Percentiles rank a stretch among this genome's conserved stretches.
Evolutionary conservation across 2,888 invertebrate species (phyloP).

Genomic region (Aleiodes leptofemur): DNA sequence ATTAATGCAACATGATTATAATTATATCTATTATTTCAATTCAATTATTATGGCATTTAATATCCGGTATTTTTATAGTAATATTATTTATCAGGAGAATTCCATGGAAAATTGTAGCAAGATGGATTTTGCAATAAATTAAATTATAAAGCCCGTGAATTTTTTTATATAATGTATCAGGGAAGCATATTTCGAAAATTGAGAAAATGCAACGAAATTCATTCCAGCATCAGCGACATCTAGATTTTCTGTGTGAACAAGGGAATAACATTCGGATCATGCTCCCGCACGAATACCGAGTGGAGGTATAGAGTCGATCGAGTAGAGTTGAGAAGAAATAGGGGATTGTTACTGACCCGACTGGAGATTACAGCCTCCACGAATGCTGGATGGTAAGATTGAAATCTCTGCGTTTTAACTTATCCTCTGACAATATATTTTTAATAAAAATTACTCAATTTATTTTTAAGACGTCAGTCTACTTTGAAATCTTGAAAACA

Average conservation of each 20-base stretch:
- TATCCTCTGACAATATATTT: no score
- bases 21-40: no score
- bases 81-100: neutral
- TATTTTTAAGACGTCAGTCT: no score
- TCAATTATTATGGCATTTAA: no score
- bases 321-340: no score
- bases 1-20: no score
- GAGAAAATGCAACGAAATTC: neutral
- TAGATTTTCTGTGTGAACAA: neutral
- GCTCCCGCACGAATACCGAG: neutral
- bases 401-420: no score
- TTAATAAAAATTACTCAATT: no score
- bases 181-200: constrained; percentile 8
- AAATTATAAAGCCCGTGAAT: neutral
- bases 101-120: neutral
- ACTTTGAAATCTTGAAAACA: no score
- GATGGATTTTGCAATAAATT: neutral
- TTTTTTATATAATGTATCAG: constrained; percentile 23
- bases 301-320: neutral
- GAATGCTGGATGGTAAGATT: no score
- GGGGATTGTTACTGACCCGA: no score
- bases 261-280: neutral
- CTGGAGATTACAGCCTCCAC: no score
- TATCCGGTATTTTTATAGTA: neutral
- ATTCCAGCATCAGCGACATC: neutral